phyloP scores from a whole-genome alignment of 2,113 vertebrate genomes.

The Enhydra lutris region DNA sequence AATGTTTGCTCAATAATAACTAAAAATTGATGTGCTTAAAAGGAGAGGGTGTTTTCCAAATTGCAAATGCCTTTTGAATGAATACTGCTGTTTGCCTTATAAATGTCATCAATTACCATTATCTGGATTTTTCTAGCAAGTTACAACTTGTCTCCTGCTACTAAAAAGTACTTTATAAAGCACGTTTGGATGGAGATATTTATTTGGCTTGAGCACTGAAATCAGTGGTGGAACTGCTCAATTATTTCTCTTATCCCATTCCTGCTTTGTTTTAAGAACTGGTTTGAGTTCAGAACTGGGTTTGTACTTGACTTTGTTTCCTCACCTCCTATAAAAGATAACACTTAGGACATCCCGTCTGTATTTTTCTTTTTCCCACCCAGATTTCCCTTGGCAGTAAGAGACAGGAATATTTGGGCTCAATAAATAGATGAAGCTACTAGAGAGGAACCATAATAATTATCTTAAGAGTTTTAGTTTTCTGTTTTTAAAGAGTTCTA shows the following conservation, averaged over 20 bases:
- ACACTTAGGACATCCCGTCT: neutral
- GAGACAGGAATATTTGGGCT: neutral
- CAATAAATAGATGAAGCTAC: neutral
- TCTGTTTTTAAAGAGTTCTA: conserved; percentile 14
- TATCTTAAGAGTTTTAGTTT: neutral
- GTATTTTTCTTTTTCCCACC: neutral
- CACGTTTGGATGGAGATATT: neutral
- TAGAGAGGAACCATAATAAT: neutral
- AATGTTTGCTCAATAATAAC: neutral
- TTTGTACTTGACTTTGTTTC: neutral
- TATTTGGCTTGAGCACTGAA: neutral
- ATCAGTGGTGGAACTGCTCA: neutral
- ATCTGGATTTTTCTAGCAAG: neutral
- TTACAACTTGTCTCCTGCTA: neutral
- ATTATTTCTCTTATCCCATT: neutral
- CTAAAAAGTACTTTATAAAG: neutral
- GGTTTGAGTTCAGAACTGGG: neutral
- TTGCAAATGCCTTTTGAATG: neutral
- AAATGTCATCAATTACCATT: neutral
- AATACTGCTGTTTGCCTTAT: neutral
- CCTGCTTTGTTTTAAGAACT: neutral
- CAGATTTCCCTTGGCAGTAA: neutral
- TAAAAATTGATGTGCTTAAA: neutral
- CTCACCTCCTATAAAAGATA: neutral
- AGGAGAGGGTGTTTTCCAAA: neutral